phyloP scores from a whole-genome alignment of 2,797 vertebrate genomes.

The Ceryle rudis region DNA sequence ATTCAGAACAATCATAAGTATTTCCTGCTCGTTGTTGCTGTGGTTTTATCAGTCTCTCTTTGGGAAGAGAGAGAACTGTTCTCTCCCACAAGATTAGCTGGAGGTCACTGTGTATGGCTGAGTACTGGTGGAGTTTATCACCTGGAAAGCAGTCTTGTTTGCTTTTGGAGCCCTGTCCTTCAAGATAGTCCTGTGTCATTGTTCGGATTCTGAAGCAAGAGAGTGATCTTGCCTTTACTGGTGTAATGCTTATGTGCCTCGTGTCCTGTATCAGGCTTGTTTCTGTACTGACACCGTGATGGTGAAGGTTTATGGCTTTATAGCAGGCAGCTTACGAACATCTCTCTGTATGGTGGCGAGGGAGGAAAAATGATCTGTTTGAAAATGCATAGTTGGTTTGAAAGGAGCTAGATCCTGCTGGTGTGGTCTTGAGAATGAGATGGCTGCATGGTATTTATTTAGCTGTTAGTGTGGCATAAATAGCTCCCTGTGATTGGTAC shows the following conservation, averaged over 20 bases:
- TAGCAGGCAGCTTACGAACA: not conserved
- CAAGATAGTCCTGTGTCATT: accelerated
- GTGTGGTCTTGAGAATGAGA: not conserved
- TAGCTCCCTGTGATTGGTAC: not conserved
- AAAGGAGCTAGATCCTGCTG: not conserved
- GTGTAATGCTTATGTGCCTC: not conserved
- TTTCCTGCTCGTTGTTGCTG: not conserved
- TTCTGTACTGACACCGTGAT: not conserved
- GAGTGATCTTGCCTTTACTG: not conserved
- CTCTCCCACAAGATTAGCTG: not conserved
- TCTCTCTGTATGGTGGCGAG: not conserved
- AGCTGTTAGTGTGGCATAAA: not conserved
- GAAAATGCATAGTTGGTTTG: not conserved
- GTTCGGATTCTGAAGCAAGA: not conserved
- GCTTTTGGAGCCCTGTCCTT: not conserved
- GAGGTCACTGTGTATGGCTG: not conserved
- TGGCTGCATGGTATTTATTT: not conserved
- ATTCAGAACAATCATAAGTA: not conserved
- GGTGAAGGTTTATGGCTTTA: not conserved
- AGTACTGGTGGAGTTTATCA: not conserved
- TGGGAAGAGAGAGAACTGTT: not conserved
- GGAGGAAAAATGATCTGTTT: not conserved
- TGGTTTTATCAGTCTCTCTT: not conserved
- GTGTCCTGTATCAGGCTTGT: not conserved
- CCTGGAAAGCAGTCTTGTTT: not conserved